A percentile compares a stretch with the other conserved stretches of the same genome.
phyloP scores from a whole-genome alignment of 2,797 vertebrate species.

The Pangasius macronema region DNA sequence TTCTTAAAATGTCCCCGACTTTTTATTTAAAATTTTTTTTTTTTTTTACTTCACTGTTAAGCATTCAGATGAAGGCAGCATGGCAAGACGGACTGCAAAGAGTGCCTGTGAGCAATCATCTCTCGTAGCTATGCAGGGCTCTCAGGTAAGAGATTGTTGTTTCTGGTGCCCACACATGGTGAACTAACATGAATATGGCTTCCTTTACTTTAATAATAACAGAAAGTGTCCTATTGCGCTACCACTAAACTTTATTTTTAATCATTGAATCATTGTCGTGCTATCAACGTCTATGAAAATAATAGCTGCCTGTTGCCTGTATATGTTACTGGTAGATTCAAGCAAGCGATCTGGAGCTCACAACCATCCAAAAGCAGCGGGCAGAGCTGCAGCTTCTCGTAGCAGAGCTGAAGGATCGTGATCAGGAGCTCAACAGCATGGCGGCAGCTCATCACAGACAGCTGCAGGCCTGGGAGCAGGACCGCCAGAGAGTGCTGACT shows the following conservation, averaged over 20 bases:
- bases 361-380: slow-evolving; percentile 79
- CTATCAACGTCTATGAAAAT: not conserved
- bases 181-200: not conserved
- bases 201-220: not conserved
- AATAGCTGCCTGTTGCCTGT: not conserved
- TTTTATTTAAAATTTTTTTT: too few relatives aligned
- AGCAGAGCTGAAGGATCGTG: slow-evolving; percentile 82
- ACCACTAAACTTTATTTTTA: not conserved
- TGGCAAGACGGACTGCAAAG: slow-evolving; percentile 5
- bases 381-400: slow-evolving; percentile 85
- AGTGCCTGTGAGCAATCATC: not conserved
- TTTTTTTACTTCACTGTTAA: not conserved
- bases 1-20: not conserved
- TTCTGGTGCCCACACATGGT: not conserved
- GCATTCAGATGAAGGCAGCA: slow-evolving; percentile 22
- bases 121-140: slow-evolving; percentile 33
- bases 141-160: slow-evolving; percentile 52
- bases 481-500: slow-evolving; percentile 77
- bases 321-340: slow-evolving; percentile 57
- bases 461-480: slow-evolving; percentile 82
- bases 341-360: slow-evolving; percentile 64
- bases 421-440: slow-evolving; percentile 84
- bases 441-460: slow-evolving; percentile 80
- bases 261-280: not conserved
- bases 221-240: not conserved